phyloP scores from a whole-genome alignment of 2,113 vertebrate genomes.

The Psilopogon haemacephalus region DNA sequence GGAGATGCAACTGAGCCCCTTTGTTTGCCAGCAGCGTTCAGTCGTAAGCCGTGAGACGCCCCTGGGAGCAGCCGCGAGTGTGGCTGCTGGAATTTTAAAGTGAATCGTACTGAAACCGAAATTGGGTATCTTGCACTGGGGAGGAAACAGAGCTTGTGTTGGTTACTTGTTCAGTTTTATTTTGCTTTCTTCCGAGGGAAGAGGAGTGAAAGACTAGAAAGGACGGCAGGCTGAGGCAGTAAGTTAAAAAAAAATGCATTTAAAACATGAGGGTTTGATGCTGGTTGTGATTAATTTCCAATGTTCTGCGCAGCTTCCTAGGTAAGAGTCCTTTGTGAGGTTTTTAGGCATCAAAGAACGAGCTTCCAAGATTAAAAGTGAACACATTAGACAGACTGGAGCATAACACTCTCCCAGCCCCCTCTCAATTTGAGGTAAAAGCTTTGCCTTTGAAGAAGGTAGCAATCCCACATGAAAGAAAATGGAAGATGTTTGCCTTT shows the following conservation, averaged over 20 bases:
- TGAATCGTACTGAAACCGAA: not conserved
- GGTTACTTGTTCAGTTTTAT: not conserved
- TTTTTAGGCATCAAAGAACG: not conserved
- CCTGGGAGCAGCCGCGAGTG: not conserved
- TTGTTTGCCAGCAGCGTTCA: slow-evolving; percentile 62
- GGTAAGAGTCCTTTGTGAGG: not conserved
- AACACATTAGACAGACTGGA: not conserved
- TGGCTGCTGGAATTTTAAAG: slow-evolving; percentile 24
- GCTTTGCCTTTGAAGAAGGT: slow-evolving; percentile 60
- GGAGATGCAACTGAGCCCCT: slow-evolving; percentile 60
- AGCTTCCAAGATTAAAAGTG: slow-evolving; percentile 15
- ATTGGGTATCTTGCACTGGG: not conserved
- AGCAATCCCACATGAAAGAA: slow-evolving; percentile 63
- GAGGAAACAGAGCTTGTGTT: not conserved
- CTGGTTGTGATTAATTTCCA: not conserved
- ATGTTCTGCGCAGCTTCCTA: not conserved
- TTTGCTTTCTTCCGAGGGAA: not conserved
- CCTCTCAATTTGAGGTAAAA: slow-evolving; percentile 53
- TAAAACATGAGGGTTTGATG: not conserved
- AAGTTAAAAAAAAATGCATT: not conserved
- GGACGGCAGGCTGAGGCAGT: not conserved
- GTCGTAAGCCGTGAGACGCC: not conserved
- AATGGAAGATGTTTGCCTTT: slow-evolving; percentile 64
- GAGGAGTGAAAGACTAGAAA: rapidly evolving
- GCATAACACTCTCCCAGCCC: slow-evolving; percentile 17